Conservation (phyloP, 2,888 invertebrate species). For the Thecocarcelia acutangulata region DNA sequence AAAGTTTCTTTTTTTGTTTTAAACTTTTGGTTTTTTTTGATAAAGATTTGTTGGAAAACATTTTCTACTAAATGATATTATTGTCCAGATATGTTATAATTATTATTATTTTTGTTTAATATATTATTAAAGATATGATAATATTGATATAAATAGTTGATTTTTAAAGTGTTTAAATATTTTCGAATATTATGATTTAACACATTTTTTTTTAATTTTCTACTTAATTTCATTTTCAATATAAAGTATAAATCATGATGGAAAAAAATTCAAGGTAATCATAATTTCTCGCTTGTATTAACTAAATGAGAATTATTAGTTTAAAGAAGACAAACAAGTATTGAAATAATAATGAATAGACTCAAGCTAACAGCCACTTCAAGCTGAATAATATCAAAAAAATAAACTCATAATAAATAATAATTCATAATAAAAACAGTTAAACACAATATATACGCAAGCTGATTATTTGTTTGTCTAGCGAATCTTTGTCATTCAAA, state of each 20-base stretch:
- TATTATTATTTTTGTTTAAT: conserved; percentile 25
- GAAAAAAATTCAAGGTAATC: conserved; percentile 18
- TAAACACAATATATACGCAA: too few relatives aligned
- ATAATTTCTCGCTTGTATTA: not conserved
- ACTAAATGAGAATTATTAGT: not conserved
- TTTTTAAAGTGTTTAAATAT: conserved; percentile 36
- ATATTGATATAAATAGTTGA: conserved; percentile 69
- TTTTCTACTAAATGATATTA: conserved; percentile 63
- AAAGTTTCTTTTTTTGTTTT: not conserved
- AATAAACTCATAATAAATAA: too few relatives aligned
- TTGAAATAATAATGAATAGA: too few relatives aligned
- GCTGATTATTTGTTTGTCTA: too few relatives aligned
- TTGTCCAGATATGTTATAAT: conserved; percentile 60
- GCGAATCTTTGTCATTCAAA: too few relatives aligned
- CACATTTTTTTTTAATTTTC: conserved; percentile 68
- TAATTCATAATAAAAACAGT: too few relatives aligned
- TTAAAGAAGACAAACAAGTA: not conserved
- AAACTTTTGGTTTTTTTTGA: conserved; percentile 53
- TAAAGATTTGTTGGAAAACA: conserved; percentile 15
- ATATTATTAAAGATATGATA: conserved; percentile 58
- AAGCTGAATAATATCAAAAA: too few relatives aligned
- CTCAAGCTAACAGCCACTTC: too few relatives aligned
- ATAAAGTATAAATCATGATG: conserved; percentile 60
- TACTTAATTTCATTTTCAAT: conserved; percentile 52
- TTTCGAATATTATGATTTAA: conserved; percentile 56